phyloP scores from a whole-genome alignment of 2,797 vertebrate species.

The Carcharodon carcharias region DNA sequence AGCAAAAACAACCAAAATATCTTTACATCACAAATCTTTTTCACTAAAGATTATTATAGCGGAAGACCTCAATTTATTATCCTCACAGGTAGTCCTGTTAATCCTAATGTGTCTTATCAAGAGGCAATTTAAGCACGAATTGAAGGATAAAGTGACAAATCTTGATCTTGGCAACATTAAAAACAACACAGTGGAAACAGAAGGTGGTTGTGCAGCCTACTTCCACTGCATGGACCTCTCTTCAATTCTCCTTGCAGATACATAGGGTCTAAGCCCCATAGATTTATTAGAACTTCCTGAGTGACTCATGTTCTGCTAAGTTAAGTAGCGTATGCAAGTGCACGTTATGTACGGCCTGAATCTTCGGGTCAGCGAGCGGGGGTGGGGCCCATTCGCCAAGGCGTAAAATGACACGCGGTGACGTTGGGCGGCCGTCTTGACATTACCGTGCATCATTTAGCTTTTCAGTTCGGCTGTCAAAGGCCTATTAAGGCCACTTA shows the following conservation, averaged over 20 bases:
- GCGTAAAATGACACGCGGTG: too few relatives aligned
- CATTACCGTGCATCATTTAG: too few relatives aligned
- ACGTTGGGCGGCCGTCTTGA: too few relatives aligned
- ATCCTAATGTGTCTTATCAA: not conserved
- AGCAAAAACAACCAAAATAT: slow-evolving; percentile 8
- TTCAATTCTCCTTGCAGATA: not conserved
- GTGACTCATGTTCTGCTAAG: not conserved
- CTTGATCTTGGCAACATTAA: not conserved
- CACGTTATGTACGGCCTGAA: too few relatives aligned
- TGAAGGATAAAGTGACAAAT: not conserved
- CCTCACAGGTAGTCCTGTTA: not conserved
- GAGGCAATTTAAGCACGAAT: not conserved
- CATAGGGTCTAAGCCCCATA: not conserved
- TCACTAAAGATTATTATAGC: not conserved
- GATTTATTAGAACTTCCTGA: not conserved
- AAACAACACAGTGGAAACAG: not conserved
- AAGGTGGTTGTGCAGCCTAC: not conserved
- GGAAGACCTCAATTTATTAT: not conserved
- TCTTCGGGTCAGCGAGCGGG: too few relatives aligned
- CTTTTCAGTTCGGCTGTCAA: too few relatives aligned
- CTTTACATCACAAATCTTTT: not conserved
- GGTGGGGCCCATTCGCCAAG: too few relatives aligned
- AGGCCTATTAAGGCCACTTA: too few relatives aligned
- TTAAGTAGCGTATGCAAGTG: not conserved
- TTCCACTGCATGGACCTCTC: not conserved